phyloP scores from a whole-genome alignment of 2,113 vertebrate genomes.

The Engystomops pustulosus region DNA sequence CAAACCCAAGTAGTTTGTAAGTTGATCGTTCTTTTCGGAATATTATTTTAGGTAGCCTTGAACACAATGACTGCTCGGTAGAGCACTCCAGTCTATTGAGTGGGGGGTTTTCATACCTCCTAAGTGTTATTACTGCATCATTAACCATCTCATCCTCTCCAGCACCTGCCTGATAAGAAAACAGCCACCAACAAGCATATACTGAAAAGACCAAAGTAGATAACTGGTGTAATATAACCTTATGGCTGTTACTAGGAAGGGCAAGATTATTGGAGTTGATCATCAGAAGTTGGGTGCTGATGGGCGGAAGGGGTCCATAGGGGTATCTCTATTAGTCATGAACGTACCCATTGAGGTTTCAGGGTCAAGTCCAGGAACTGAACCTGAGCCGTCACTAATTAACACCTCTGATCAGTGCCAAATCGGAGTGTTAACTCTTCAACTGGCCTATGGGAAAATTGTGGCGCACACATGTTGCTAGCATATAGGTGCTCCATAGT shows the following conservation, averaged over 20 bases:
- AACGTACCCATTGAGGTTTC: too few species aligned
- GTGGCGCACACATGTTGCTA: too few species aligned
- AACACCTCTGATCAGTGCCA: too few species aligned
- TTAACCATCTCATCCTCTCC: constrained; percentile 35
- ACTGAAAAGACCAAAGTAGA: background rate
- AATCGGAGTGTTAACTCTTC: too few species aligned
- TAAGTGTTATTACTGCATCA: constrained; percentile 40
- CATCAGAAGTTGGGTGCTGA: background rate
- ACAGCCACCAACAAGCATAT: background rate
- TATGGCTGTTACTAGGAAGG: background rate
- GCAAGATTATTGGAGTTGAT: background rate
- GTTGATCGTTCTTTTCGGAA: constrained; percentile 53
- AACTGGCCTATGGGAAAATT: too few species aligned
- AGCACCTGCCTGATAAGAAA: background rate
- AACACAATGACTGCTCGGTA: constrained; percentile 52
- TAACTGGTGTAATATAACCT: background rate
- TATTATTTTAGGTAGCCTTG: constrained; percentile 57
- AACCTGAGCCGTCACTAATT: too few species aligned
- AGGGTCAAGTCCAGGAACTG: too few species aligned
- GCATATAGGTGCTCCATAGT: too few species aligned
- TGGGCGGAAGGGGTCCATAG: background rate
- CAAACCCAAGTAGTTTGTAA: constrained; percentile 50
- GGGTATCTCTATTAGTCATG: too few species aligned
- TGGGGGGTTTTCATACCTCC: constrained; percentile 12
- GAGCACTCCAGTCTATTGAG: constrained; percentile 40